A percentile compares a stretch with the other conserved stretches of the same genome.
Conservation (phyloP, 30 jellyfish, hydroid and myxozoan species). For the Aurelia aurita complex sp. Pacific region DNA sequence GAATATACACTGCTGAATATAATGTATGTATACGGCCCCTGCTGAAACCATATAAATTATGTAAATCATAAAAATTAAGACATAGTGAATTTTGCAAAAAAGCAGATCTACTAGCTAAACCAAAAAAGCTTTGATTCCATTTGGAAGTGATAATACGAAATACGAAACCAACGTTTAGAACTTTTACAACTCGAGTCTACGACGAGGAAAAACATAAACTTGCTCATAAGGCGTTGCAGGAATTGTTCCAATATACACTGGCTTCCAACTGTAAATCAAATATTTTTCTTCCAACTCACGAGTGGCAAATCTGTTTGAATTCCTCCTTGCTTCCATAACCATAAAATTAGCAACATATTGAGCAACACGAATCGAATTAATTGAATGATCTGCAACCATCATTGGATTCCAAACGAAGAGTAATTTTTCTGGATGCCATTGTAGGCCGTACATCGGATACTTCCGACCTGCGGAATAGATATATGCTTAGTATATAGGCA, state of each 20-base stretch:
- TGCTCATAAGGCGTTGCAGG: slow-evolving; percentile 95
- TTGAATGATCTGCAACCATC: slow-evolving; percentile 79
- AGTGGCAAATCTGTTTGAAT: slow-evolving; percentile 67
- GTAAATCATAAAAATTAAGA: too few species aligned
- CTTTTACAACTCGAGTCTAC: too few species aligned
- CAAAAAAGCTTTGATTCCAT: too few species aligned
- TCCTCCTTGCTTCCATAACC: slow-evolving; percentile 72
- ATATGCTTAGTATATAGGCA: too few species aligned
- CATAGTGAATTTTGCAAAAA: too few species aligned
- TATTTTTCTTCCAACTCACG: slow-evolving; percentile 67
- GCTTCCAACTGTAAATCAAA: slow-evolving; percentile 56
- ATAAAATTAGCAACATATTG: slow-evolving; percentile 92
- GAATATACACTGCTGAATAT: too few species aligned
- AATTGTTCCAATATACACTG: slow-evolving; percentile 79
- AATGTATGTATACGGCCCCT: too few species aligned
- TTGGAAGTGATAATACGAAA: too few species aligned
- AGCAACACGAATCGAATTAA: slow-evolving; percentile 72
- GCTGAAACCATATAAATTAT: too few species aligned
- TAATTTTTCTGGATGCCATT: slow-evolving; percentile 97
- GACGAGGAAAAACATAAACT: background rate
- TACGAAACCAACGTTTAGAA: too few species aligned
- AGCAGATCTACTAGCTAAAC: too few species aligned
- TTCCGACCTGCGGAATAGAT: slow-evolving; percentile 47
- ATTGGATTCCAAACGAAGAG: slow-evolving; percentile 78
- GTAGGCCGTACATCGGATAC: slow-evolving; percentile 91